These are phyloP conservation scores for Hemichromis elongatus DNA, from an alignment of 2,113 vertebrate species.

Conservation along the genomic window DNA sequence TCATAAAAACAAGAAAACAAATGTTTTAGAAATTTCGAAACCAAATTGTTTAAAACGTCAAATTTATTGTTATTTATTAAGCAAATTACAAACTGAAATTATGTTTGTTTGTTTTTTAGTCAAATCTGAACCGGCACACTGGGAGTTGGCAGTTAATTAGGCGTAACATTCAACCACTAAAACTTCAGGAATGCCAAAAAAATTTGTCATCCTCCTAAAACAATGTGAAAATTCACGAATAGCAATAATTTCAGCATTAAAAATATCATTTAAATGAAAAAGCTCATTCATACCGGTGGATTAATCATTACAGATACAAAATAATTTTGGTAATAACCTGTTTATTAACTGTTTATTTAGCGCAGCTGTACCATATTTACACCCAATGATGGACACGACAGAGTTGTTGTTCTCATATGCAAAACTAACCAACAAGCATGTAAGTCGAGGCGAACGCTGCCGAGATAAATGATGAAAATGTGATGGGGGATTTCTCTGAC, in stretches of 20 bases:
- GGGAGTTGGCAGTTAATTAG: background rate
- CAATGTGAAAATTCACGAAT: background rate
- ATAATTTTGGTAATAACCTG: background rate
- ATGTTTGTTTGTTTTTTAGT: background rate
- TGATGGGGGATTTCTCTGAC: background rate
- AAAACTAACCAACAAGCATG: background rate
- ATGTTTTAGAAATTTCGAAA: background rate
- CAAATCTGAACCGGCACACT: background rate
- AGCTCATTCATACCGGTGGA: background rate
- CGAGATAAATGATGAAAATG: background rate
- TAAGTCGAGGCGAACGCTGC: background rate
- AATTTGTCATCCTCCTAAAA: background rate
- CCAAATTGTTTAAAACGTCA: background rate
- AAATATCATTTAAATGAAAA: background rate
- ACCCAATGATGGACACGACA: fast-evolving
- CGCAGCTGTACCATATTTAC: background rate
- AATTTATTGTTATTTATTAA: background rate
- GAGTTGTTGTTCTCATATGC: background rate
- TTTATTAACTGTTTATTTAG: background rate
- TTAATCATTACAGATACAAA: background rate
- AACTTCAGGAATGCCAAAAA: background rate
- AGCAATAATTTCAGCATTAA: background rate
- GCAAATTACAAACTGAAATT: background rate
- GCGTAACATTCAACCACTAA: background rate
- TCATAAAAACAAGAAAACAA: background rate